phyloP scores from a whole-genome alignment of 2,888 invertebrate genomes.

The Heliconius aoede region DNA sequence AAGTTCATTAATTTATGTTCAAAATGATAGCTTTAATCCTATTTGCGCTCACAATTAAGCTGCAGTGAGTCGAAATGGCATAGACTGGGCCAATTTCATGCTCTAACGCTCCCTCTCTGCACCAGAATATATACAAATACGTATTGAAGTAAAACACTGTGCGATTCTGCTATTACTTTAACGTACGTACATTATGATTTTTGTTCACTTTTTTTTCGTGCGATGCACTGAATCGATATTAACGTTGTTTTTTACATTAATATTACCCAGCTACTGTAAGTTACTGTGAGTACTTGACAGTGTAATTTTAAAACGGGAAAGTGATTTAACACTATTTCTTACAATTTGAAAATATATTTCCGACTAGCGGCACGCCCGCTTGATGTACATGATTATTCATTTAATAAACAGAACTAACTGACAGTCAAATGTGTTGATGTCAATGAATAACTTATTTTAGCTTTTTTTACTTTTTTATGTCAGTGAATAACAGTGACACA shows the following conservation, averaged over 20 bases:
- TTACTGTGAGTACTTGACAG: neutral
- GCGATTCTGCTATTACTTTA: slow-evolving; percentile 38
- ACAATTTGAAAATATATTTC: too few species aligned
- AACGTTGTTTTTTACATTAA: neutral
- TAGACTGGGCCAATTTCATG: slow-evolving; percentile 80
- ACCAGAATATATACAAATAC: slow-evolving; percentile 60
- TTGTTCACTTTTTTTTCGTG: slow-evolving; percentile 1
- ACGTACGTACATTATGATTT: slow-evolving; percentile 1
- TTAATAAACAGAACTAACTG: too few species aligned
- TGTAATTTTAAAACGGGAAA: neutral
- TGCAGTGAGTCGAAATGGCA: slow-evolving; percentile 68
- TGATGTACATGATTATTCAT: too few species aligned
- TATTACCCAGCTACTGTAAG: neutral
- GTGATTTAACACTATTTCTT: too few species aligned
- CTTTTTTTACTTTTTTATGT: too few species aligned
- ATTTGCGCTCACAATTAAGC: slow-evolving; percentile 68
- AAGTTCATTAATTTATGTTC: slow-evolving; percentile 62
- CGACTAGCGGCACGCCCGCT: too few species aligned
- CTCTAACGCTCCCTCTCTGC: slow-evolving; percentile 76
- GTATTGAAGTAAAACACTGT: slow-evolving; percentile 51
- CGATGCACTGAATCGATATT: neutral
- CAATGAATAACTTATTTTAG: too few species aligned
- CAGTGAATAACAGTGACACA: too few species aligned
- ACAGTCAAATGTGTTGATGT: too few species aligned
- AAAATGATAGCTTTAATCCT: slow-evolving; percentile 59